Percentiles rank a stretch among this genome's conserved stretches.
Conservation (phyloP, 1,140 invertebrate species). For the Diuraphis noxia region DNA sequence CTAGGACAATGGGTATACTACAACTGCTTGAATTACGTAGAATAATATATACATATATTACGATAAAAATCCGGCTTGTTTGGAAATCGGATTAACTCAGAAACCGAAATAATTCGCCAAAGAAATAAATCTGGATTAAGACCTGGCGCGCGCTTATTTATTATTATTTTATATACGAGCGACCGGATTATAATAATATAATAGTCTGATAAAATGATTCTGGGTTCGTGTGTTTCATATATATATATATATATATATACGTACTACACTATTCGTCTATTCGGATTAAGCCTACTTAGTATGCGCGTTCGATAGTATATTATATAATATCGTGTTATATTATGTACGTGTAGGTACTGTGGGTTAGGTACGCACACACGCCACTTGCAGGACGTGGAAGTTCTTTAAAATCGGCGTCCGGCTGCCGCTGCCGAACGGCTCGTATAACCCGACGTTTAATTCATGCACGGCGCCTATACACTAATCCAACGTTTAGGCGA, state of each 20-base stretch:
- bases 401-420: conserved; percentile 1
- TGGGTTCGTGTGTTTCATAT: neutral
- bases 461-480: neutral
- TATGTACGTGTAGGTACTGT: neutral
- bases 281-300: neutral
- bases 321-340: neutral
- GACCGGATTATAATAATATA: neutral
- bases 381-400: neutral
- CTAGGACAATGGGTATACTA: neutral
- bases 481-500: neutral
- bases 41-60: neutral
- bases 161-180: neutral
- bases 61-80: conserved; percentile 11
- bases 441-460: neutral
- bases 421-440: neutral
- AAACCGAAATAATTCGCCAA: conserved; percentile 20
- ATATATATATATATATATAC: neutral
- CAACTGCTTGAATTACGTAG: neutral
- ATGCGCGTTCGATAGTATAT: neutral
- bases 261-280: neutral
- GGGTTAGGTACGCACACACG: no score
- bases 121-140: conserved; percentile 47
- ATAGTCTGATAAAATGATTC: conserved; percentile 11
- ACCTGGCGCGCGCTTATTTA: neutral
- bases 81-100: conserved; percentile 20